Conservation (phyloP, 2,113 vertebrate species). For the Corythoichthys haematopterus region DNA sequence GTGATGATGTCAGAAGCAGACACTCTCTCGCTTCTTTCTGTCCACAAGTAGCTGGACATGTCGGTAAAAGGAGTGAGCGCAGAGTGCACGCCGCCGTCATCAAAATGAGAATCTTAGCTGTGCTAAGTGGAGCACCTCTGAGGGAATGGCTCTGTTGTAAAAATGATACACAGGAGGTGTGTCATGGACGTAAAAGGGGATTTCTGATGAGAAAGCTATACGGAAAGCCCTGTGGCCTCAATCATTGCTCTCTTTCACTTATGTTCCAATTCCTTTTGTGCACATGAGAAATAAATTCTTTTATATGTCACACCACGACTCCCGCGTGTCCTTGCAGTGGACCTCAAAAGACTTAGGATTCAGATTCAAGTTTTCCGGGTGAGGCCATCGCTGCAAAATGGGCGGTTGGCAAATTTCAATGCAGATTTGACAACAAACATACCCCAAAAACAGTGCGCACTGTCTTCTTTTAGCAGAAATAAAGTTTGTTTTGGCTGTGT, state of each 20-base stretch:
- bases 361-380: slow-evolving; percentile 10
- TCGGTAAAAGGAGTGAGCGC: slow-evolving; percentile 33
- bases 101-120: slow-evolving; percentile 36
- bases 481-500: not conserved
- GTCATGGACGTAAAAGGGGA: slow-evolving; percentile 66
- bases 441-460: slow-evolving; percentile 23
- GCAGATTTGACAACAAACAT: slow-evolving; percentile 25
- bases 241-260: slow-evolving; percentile 77
- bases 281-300: slow-evolving; percentile 89
- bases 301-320: slow-evolving; percentile 76
- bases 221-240: slow-evolving; percentile 79
- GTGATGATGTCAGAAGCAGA: slow-evolving; percentile 45
- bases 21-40: slow-evolving; percentile 51
- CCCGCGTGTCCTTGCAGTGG: slow-evolving; percentile 63
- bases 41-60: slow-evolving; percentile 45
- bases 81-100: slow-evolving; percentile 47
- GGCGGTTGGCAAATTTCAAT: not conserved
- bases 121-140: slow-evolving; percentile 49
- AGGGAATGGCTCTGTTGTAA: slow-evolving; percentile 58
- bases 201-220: slow-evolving; percentile 70
- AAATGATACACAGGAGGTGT: slow-evolving; percentile 69
- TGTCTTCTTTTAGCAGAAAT: not conserved
- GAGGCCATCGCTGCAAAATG: not conserved
- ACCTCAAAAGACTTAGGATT: slow-evolving; percentile 58
- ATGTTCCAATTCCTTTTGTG: slow-evolving; percentile 76